Evolutionary conservation across 2,797 vertebrate genomes (phyloP).

Genomic region (Eremophila alpestris): DNA sequence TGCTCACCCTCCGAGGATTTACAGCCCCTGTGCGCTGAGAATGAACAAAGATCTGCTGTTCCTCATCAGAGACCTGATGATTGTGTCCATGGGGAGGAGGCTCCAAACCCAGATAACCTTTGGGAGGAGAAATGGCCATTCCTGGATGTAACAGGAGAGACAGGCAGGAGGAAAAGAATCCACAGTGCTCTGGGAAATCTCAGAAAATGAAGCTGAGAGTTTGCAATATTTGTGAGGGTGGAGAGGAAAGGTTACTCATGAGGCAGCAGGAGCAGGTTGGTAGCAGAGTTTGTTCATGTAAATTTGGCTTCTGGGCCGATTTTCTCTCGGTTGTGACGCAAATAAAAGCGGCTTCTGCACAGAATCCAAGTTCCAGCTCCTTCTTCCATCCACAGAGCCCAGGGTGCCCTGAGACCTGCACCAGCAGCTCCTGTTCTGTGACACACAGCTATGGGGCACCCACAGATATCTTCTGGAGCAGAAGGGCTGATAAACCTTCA

Average conservation of each 20-base stretch:
- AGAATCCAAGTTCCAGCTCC: neutral
- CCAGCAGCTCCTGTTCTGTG: neutral
- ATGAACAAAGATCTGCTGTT: conserved; percentile 58
- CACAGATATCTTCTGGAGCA: neutral
- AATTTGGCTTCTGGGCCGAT: neutral
- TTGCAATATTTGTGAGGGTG: neutral
- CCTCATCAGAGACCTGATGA: conserved; percentile 50
- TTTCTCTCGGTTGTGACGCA: neutral
- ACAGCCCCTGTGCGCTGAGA: conserved; percentile 5
- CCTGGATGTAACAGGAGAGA: neutral
- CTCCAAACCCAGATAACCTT: conserved; percentile 46
- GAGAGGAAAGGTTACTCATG: neutral
- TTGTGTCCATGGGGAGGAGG: neutral
- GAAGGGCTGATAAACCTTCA: conserved; percentile 27
- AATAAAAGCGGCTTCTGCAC: neutral
- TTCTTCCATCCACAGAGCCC: neutral
- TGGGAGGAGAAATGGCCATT: conserved; percentile 22
- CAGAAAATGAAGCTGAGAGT: neutral
- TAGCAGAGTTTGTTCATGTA: neutral
- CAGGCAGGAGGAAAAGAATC: neutral
- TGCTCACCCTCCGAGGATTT: conserved; percentile 33
- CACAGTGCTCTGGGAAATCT: conserved; percentile 11
- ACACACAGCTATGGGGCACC: neutral
- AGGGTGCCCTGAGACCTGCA: neutral
- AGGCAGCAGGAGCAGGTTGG: neutral